Evolutionary conservation across 2,888 invertebrate species (phyloP), one percentile per base, ranked within the genome.

Genomic region (Cataglyphis cursor): DNA sequence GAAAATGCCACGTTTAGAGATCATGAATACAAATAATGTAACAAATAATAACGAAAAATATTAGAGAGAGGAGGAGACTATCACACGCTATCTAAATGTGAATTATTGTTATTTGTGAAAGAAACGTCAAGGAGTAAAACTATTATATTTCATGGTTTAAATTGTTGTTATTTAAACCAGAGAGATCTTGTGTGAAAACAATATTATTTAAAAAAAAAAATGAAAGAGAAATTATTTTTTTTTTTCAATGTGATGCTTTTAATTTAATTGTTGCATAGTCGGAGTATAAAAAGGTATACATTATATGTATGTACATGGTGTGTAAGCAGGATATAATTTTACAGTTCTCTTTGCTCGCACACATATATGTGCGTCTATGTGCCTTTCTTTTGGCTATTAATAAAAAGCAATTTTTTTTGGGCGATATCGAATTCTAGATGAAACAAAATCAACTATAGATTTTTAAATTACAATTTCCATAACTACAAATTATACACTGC

Each of bases 71-170:
- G 44, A 44, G 44, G 85, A 59, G 62, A 83, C 85, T 83, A 84
- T 86, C 82, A 86, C 66, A 81, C 78, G 82, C 87, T 88, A 87
- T 84, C 86, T 88, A 88, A 84, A 75, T 84, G 85, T 80, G 83
- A 90, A 84, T 82, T 84, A 81, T 83, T 85, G 84, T 89, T 87
- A 87, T 89, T 85, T 88, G 83, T 89, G 84, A 54, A 81, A 82
- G 83, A 89, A 41, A 65, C 5, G 44, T 75, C 5, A 41, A 38
- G 21, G 54, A 44, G 64, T 44, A 65, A 65, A 51, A 41, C 31
- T 24, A 44, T 70, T 59, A 78, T 70, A 70, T 72, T 59, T 57
- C 24, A 70, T 10, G 21, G 3, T 68, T 78, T 59, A 78, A 44
- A 31, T 31, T 28, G 21, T 35, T 76, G 31, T 35, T 66, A 12